Base-by-base conservation (phyloP, 2,888 invertebrate genomes). In the Gortyna flavago region DNA sequence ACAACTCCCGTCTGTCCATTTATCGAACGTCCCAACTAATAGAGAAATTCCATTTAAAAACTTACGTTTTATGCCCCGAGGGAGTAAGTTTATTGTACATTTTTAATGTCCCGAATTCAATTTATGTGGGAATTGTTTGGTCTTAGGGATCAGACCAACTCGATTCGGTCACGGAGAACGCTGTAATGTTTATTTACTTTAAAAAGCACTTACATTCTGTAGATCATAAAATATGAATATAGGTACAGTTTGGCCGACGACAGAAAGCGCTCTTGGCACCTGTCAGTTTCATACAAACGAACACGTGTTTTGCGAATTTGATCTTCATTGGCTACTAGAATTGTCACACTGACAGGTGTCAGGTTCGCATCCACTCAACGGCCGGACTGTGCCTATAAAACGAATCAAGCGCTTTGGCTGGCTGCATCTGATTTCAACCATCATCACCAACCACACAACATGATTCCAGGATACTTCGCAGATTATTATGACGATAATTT, bases 31-130 rank as follows among this genome's bases (percentile, higher is more conserved):
- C 90, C 89, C 87, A 83, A 90, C 91, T 93, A 92, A 94, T 93
- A 93, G 90, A 92, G 92, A 91, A 93, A 93, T 91, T 91, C 92
- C 91, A 93, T 94, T 94, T 92, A 89, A 92, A 93, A 92, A 90
- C 89, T 90, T 88, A 84, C 75, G 83, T 87, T 89, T 87, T 81
- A 88, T 82, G 69, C 66, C 83, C 75, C 59, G 85, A 85, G 89
- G 88, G 85, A 72, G 84, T 82, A 82, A 86, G 88, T 84, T 84
- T 86, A 87, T 87, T 85, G 88, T 85, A 86, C 83, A 84, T 87
- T 90, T 88, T 90, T 89, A 90, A 89, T 88, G 86, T 84, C 82
- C 78, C 73, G 32, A 85, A 83, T 83, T 73, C 68, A 83, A 29
- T 84, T 84, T 82, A 68, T 81, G 79, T 82, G 70, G 69, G 80